These are phyloP conservation scores for Anguilla japonica DNA, from an alignment of 2,113 vertebrate species.

Conservation along the genomic window DNA sequence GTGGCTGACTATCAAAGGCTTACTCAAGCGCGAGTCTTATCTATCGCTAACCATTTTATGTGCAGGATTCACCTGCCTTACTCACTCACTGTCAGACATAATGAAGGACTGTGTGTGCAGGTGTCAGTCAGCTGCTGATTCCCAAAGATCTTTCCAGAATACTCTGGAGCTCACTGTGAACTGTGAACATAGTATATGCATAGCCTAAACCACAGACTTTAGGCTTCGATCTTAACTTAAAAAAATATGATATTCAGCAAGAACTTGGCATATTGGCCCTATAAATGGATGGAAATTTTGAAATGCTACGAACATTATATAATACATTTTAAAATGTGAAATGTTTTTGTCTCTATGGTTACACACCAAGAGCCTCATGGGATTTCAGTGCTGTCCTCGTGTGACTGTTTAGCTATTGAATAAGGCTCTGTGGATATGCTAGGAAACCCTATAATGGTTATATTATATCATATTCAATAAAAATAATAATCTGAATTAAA, in stretches of 20 bases:
- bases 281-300: neutral
- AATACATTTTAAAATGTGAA: neutral
- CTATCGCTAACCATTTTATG: neutral
- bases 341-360: neutral
- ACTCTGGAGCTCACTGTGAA: neutral
- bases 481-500: too few relatives aligned
- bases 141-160: neutral
- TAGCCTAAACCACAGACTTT: neutral
- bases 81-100: neutral
- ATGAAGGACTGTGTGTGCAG: neutral
- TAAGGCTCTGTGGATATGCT: neutral
- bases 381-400: neutral
- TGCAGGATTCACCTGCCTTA: neutral
- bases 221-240: too few relatives aligned
- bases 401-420: neutral
- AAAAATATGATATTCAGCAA: neutral
- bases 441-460: neutral
- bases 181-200: neutral
- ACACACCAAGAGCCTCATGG: neutral
- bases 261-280: neutral
- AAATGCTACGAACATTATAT: neutral
- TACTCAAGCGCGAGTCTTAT: neutral
- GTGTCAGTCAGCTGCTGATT: too few relatives aligned
- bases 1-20: neutral
- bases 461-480: too few relatives aligned